A percentile compares a stretch with the other conserved stretches of the same genome.
Conservation (phyloP, 2,797 vertebrate species). For the Neosalanx taihuensis region DNA sequence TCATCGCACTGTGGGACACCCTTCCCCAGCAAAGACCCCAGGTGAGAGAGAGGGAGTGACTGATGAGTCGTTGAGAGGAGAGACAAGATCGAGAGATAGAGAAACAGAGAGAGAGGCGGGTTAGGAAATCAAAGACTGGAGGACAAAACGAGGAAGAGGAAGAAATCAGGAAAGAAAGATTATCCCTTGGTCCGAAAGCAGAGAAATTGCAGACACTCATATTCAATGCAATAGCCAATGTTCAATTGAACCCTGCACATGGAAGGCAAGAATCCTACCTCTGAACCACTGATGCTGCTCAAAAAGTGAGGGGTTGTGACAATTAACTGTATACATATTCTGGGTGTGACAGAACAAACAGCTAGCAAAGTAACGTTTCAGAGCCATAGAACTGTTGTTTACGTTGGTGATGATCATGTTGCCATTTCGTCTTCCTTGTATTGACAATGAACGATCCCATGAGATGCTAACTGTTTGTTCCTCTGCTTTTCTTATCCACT, state of each 20-base stretch:
- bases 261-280: too few species aligned
- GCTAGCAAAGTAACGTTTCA: background rate
- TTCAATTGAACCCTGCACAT: too few species aligned
- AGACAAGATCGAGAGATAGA: background rate
- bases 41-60: constrained; percentile 66
- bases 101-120: background rate
- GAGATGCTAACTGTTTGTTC: constrained; percentile 55
- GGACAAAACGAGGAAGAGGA: background rate
- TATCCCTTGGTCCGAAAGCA: too few species aligned
- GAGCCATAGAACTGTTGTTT: background rate
- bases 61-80: constrained; percentile 13
- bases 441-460: constrained; percentile 15
- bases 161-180: background rate
- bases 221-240: too few species aligned
- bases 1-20: constrained; percentile 81
- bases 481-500: constrained; percentile 62
- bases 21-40: constrained; percentile 86
- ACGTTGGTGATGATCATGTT: constrained; percentile 7
- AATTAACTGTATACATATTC: too few species aligned
- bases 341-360: too few species aligned
- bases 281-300: too few species aligned
- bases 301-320: too few species aligned
- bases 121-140: background rate
- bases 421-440: constrained; percentile 2
- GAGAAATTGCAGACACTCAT: too few species aligned